Evolutionary conservation across 2,113 vertebrate species (phyloP).

Genomic region (Ammodytes marinus): DNA sequence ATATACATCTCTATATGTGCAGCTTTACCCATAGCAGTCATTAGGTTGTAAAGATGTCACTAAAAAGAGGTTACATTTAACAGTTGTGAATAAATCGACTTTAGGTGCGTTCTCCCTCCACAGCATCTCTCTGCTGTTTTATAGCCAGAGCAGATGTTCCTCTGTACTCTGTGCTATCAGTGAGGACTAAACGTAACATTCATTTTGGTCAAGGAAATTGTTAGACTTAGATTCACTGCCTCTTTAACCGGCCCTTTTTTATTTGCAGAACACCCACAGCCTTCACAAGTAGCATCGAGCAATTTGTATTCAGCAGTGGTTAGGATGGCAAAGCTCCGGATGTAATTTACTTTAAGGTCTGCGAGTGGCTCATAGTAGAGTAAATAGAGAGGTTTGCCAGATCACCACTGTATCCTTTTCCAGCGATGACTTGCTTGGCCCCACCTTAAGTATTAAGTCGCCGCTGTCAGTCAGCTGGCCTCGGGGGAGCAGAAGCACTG

Average conservation of each 20-base stretch:
- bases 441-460: constrained; percentile 53
- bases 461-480: constrained; percentile 57
- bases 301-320: constrained; percentile 35
- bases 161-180: not conserved
- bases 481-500: constrained; percentile 43
- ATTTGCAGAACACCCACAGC: constrained; percentile 18
- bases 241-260: constrained; percentile 5
- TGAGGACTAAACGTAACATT: constrained; percentile 16
- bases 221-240: constrained; percentile 1
- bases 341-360: constrained; percentile 36
- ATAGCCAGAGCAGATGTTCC: constrained; percentile 7
- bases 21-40: not conserved
- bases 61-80: not conserved
- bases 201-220: constrained; percentile 23
- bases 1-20: not conserved
- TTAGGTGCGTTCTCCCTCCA: not conserved
- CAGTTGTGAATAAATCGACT: not conserved
- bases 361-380: constrained; percentile 27
- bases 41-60: not conserved
- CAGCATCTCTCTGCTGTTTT: constrained; percentile 2
- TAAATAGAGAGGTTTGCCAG: constrained; percentile 38
- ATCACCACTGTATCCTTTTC: constrained; percentile 44
- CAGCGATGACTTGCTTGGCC: constrained; percentile 39
- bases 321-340: constrained; percentile 25
- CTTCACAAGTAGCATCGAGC: constrained; percentile 35